These are phyloP conservation scores for Esox masquinongy DNA, from an alignment of 2,797 vertebrate species.

Conservation along the genomic window DNA sequence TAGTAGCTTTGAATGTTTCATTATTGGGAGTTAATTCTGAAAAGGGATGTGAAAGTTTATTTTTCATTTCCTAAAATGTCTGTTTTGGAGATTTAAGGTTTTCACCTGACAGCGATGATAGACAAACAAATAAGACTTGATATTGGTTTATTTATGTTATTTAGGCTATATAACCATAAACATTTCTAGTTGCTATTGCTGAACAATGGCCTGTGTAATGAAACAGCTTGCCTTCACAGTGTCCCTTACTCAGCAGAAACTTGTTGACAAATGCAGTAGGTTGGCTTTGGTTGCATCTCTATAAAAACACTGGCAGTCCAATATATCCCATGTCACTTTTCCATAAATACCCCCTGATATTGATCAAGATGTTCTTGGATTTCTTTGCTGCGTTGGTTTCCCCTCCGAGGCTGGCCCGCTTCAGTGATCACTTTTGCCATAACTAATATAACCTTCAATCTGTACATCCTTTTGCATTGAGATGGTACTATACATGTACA, in stretches of 20 bases:
- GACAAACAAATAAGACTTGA: neutral
- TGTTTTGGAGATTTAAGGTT: no score
- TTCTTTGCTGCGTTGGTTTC: conserved; percentile 59
- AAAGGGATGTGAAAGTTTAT: no score
- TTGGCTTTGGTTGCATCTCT: conserved; percentile 39
- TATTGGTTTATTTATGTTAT: neutral
- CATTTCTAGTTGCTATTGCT: neutral
- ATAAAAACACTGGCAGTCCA: conserved; percentile 49
- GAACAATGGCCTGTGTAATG: conserved; percentile 13
- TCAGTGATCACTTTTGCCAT: conserved; percentile 45
- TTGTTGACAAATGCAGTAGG: conserved; percentile 34
- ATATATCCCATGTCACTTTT: conserved; percentile 48
- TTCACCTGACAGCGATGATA: neutral
- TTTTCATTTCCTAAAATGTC: no score
- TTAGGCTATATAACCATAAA: neutral
- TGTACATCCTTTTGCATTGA: conserved; percentile 21
- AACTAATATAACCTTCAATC: conserved; percentile 30
- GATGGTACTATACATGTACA: neutral
- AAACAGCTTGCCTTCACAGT: conserved; percentile 11
- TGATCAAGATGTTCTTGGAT: conserved; percentile 63
- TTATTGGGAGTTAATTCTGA: no score
- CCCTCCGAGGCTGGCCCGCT: conserved; percentile 22
- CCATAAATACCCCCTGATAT: conserved; percentile 69
- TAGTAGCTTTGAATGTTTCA: no score
- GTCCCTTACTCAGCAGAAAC: conserved; percentile 44